These are phyloP conservation scores for Machimus rusticus DNA, from an alignment of 2,888 invertebrate species.

Conservation along the genomic window DNA sequence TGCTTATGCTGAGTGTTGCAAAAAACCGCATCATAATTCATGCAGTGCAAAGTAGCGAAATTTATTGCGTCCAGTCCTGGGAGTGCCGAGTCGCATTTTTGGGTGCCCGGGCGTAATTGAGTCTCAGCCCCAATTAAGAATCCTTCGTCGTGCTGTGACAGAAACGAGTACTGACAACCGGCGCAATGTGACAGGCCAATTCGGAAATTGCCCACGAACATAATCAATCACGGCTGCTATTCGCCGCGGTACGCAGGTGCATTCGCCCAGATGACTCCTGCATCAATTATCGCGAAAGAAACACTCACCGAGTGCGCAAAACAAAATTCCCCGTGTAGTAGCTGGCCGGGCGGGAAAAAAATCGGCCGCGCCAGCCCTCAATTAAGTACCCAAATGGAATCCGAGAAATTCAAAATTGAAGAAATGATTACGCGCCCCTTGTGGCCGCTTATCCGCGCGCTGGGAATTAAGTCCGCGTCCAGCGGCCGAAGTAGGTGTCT, in stretches of 20 bases:
- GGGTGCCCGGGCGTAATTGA: background rate
- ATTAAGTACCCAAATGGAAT: slow-evolving; percentile 37
- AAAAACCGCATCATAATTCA: background rate
- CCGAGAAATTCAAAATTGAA: slow-evolving; percentile 37
- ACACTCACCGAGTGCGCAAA: slow-evolving; percentile 36
- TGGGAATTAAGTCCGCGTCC: background rate
- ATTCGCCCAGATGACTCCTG: background rate
- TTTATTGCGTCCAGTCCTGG: background rate
- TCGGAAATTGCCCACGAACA: slow-evolving; percentile 31
- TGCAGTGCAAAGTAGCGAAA: background rate
- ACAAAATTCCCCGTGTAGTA: slow-evolving; percentile 40
- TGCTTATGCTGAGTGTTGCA: background rate
- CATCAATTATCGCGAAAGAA: slow-evolving; percentile 39
- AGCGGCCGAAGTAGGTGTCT: slow-evolving; percentile 4
- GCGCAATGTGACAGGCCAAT: slow-evolving; percentile 39
- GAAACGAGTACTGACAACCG: slow-evolving; percentile 9
- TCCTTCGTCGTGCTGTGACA: slow-evolving; percentile 9
- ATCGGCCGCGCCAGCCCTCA: background rate
- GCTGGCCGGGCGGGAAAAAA: background rate
- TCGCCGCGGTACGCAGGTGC: slow-evolving; percentile 36
- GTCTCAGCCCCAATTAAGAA: background rate
- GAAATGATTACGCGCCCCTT: slow-evolving; percentile 22
- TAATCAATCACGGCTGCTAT: slow-evolving; percentile 41
- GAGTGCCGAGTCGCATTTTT: background rate
- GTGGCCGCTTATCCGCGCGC: background rate